Base-by-base conservation (phyloP, 2,888 invertebrate species). In the Hyppa rectilinea region DNA sequence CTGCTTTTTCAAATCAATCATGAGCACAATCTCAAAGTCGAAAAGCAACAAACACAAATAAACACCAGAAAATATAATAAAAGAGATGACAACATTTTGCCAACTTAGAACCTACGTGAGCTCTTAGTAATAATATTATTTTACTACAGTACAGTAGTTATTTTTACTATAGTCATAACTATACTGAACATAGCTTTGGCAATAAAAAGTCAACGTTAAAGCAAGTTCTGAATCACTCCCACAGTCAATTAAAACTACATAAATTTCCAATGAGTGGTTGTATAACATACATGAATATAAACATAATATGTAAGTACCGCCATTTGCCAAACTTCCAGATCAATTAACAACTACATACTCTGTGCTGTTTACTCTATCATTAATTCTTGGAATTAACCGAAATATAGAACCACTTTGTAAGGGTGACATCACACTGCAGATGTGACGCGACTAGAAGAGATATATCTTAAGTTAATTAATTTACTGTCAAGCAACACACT, bases 181-280 rank as follows among this genome's bases (percentile, higher is more conserved):
- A 63, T 63, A 72, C 36, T 73, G 29, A 73, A 63, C 73, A 72
- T 36, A 49, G 34, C 55, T 34, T 29, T 20, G 5, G 63, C 63
- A 73, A 36, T 72, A 72, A 73, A 72, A 72, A 43, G 9, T 20
- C 29, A 10, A 72, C 1, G 62, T 56, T 20, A 71, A 17, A 63
- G 40, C 72, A 17, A 43, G 55, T 50, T 64, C 36, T 73, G 36
- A 56, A 56, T 72, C 47, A 77, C 58, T 38, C 77, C 76, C 49
- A 77, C 71, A 36, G 26, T 50, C 52, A 81, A 59, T 77, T 70
- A 70, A 81, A 69, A 10, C 6, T 34, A 58, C 77, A 77, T 77
- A 81, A 81, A 70, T 38, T 49, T 62, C 34, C 14, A 63, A 50
- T 69, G 58, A 55, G 20, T 52, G 26, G 26, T 29, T 52, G 20